Evolutionary conservation across 1,140 invertebrate species (phyloP), one percentile per base, ranked within the genome.

Genomic region (Luehdorfia chinensis): DNA sequence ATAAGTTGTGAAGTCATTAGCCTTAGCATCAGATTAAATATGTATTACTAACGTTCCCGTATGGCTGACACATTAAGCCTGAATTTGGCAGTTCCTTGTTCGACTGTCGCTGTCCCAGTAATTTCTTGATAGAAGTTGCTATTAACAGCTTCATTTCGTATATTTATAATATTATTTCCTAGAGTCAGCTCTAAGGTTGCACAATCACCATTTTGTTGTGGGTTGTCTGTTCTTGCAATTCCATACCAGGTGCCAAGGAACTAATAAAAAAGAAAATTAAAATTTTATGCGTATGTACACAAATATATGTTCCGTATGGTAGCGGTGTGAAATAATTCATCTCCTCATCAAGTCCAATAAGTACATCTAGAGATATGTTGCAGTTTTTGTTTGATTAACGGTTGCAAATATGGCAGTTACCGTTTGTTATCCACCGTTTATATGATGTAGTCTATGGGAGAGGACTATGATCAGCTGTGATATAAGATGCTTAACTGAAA

Each of bases 241-340:
- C 66, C 74, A 32, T 47, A 55, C 76, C 76, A 79, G 41, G 14
- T 47, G 37, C 69, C 71, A 5, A 60, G n/a, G 44, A 79, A 77
- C 76, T 79, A 37, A 11, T 50, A 60, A 32, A 34, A 15, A 16
- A n/a, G n/a, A n/a, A n/a, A n/a, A 36, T n/a, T n/a, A n/a, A n/a
- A n/a, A n/a, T n/a, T n/a, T n/a, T n/a, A n/a, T n/a, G n/a, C n/a
- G n/a, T n/a, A n/a, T n/a, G n/a, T n/a, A n/a, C n/a, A n/a, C n/a
- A n/a, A n/a, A n/a, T n/a, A n/a, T n/a, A n/a, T n/a, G n/a, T n/a
- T n/a, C n/a, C n/a, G n/a, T n/a, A n/a, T n/a, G n/a, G n/a, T n/a
- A n/a, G n/a, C n/a, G n/a, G n/a, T n/a, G n/a, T n/a, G n/a, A n/a
- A n/a, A n/a, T n/a, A n/a, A n/a, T n/a, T n/a, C n/a, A n/a, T n/a